Evolutionary conservation across 2,797 vertebrate genomes (phyloP).

Genomic region (Sebastes minor): DNA sequence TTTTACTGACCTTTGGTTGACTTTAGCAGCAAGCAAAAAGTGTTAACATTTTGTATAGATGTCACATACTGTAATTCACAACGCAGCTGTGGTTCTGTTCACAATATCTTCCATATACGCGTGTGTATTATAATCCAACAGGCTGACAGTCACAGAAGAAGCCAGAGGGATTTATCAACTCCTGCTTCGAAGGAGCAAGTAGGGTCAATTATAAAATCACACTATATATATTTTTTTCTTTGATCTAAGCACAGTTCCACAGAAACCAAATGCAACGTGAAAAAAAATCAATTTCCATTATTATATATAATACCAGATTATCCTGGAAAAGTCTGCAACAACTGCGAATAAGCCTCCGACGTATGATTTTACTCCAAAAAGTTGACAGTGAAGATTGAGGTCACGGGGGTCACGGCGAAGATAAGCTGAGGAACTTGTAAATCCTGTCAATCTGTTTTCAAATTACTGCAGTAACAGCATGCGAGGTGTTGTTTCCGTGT

Average conservation of each 20-base stretch:
- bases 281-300: constrained; percentile 67
- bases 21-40: background rate
- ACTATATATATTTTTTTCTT: constrained; percentile 30
- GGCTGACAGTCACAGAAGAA: constrained; percentile 13
- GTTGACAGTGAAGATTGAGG: constrained; percentile 71
- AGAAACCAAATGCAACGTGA: constrained; percentile 39
- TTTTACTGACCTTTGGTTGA: background rate
- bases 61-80: constrained; percentile 5
- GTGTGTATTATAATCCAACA: constrained; percentile 20
- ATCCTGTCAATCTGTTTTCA: constrained; percentile 76
- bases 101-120: constrained; percentile 2
- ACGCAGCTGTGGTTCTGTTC: constrained; percentile 11
- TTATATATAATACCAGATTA: constrained; percentile 73
- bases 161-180: constrained; percentile 63
- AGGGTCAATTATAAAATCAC: constrained; percentile 78
- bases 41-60: background rate
- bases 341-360: constrained; percentile 58
- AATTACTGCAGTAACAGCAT: constrained; percentile 70
- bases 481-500: constrained; percentile 77
- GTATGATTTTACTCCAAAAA: constrained; percentile 56
- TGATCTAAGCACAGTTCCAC: constrained; percentile 11
- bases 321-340: constrained; percentile 54
- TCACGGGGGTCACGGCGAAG: constrained; percentile 65
- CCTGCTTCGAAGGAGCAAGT: constrained; percentile 54
- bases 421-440: constrained; percentile 71